phyloP scores from a whole-genome alignment of 1,140 invertebrate species.

The Campoletis sonorensis region DNA sequence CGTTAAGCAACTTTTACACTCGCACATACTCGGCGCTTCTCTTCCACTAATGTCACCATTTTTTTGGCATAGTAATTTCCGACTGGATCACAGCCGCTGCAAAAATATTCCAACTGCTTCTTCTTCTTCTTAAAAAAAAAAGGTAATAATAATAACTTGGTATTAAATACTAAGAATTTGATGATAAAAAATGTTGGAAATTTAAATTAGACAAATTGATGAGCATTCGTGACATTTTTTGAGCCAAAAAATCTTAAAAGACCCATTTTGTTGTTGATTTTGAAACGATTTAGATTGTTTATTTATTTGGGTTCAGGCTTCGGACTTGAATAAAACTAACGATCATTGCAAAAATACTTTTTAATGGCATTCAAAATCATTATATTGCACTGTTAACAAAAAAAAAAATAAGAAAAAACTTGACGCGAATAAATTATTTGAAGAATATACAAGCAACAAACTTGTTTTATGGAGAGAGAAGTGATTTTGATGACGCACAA shows the following conservation, averaged over 20 bases:
- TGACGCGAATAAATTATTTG: too few relatives aligned
- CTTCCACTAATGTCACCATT: not conserved
- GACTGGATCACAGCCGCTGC: not conserved
- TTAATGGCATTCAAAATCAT: too few relatives aligned
- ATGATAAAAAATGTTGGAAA: not conserved
- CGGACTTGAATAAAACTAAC: too few relatives aligned
- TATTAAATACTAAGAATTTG: not conserved
- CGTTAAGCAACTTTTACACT: conserved; percentile 1
- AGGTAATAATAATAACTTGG: not conserved
- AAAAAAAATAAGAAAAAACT: too few relatives aligned
- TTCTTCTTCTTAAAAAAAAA: not conserved
- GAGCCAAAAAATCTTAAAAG: not conserved
- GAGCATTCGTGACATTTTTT: conserved; percentile 6
- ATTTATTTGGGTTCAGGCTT: too few relatives aligned
- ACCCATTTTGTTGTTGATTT: not conserved
- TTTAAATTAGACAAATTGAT: conserved; percentile 2
- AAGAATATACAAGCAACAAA: too few relatives aligned
- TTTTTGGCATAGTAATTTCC: not conserved
- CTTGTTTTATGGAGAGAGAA: too few relatives aligned
- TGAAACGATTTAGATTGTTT: not conserved
- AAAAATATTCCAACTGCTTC: not conserved
- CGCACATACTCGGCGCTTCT: not conserved
- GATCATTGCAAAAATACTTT: too few relatives aligned
- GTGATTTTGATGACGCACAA: not conserved
- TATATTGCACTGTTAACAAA: too few relatives aligned